Evolutionary conservation across 2,113 vertebrate genomes (phyloP).

Genomic region (Nicator chloris): DNA sequence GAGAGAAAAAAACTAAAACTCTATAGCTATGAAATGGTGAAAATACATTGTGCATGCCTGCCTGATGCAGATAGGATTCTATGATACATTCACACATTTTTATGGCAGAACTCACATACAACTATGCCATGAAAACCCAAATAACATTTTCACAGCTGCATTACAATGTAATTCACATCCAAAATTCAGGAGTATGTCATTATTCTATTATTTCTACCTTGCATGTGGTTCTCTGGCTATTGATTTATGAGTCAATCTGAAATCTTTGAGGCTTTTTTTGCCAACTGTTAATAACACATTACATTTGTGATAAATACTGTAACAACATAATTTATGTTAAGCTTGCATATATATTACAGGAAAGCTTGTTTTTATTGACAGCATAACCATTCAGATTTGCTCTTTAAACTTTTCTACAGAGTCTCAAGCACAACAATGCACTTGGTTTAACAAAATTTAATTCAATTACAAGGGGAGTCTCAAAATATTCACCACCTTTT

Average conservation of each 20-base stretch:
- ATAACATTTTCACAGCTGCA: neutral
- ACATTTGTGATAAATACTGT: slow-evolving; percentile 10
- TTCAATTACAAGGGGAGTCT: neutral
- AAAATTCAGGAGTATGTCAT: neutral
- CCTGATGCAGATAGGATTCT: neutral
- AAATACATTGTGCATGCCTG: neutral
- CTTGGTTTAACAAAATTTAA: slow-evolving; percentile 1
- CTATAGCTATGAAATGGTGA: neutral
- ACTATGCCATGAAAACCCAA: neutral
- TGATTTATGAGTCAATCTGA: slow-evolving; percentile 19
- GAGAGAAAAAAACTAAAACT: neutral
- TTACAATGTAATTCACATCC: neutral
- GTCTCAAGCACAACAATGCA: neutral
- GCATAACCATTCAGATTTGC: slow-evolving; percentile 8
- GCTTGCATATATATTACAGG: slow-evolving; percentile 24
- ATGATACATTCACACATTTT: neutral
- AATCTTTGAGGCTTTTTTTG: slow-evolving; percentile 25
- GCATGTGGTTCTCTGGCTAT: neutral
- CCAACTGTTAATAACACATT: slow-evolving; percentile 27
- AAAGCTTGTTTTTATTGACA: slow-evolving; percentile 18
- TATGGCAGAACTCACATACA: neutral
- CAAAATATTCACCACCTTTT: neutral
- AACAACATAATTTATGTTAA: slow-evolving; percentile 32
- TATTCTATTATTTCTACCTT: slow-evolving; percentile 3
- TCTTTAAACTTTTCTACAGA: neutral